Conservation (phyloP, 2,888 invertebrate species). For the Seira ritae region DNA sequence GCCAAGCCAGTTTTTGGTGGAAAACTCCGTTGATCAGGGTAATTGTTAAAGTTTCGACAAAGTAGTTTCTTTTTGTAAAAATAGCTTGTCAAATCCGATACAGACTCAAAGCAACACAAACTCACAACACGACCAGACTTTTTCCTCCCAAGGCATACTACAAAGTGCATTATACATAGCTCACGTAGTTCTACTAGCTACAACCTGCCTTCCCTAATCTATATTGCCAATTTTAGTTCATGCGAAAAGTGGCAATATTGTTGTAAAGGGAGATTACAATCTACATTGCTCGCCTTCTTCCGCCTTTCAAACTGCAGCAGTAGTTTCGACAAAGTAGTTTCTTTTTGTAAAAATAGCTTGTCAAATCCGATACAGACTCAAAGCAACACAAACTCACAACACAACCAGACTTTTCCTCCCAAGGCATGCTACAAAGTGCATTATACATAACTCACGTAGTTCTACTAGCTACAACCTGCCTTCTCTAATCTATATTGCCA, state of each 20-base stretch:
- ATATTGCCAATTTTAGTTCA: slow-evolving; percentile 13
- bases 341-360: slow-evolving; percentile 57
- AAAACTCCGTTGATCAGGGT: slow-evolving; percentile 53
- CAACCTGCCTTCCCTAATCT: not conserved
- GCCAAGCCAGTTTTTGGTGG: too few species aligned
- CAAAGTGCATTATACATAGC: too few species aligned
- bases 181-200: not conserved
- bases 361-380: slow-evolving; percentile 61
- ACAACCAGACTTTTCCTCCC: too few species aligned
- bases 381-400: too few species aligned
- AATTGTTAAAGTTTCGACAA: slow-evolving; percentile 64
- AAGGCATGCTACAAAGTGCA: too few species aligned
- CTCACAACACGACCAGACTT: too few species aligned
- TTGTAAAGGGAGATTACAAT: slow-evolving; percentile 44
- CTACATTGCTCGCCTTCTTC: slow-evolving; percentile 54
- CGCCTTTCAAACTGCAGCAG: slow-evolving; percentile 7
- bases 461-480: not conserved
- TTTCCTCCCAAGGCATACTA: too few species aligned
- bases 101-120: slow-evolving; percentile 32
- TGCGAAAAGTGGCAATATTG: slow-evolving; percentile 8
- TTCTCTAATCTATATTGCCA: not conserved
- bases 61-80: slow-evolving; percentile 53
- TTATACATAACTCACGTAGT: too few species aligned
- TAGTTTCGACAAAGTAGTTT: slow-evolving; percentile 56
- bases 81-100: slow-evolving; percentile 61